These are phyloP conservation scores for Acanthochromis polyacanthus DNA, from an alignment of 2,113 vertebrate genomes.

Conservation along the genomic window DNA sequence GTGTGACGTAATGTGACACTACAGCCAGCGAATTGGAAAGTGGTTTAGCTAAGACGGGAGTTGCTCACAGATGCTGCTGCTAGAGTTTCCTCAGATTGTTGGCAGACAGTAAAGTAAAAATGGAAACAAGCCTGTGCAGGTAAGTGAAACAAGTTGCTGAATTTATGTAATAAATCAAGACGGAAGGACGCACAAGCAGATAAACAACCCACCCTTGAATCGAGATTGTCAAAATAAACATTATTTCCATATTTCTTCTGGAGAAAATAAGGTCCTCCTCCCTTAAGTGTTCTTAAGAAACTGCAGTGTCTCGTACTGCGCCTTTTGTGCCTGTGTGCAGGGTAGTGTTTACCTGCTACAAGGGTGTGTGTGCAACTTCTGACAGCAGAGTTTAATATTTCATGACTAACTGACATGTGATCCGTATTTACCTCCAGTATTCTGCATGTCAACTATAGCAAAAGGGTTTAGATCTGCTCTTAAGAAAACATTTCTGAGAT, in stretches of 20 bases:
- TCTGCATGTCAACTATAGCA: slow-evolving; percentile 1
- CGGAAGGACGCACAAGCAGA: background rate
- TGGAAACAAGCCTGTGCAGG: slow-evolving; percentile 48
- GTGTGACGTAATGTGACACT: slow-evolving; percentile 26
- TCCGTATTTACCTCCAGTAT: slow-evolving; percentile 9
- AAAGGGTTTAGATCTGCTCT: background rate
- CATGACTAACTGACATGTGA: slow-evolving; percentile 30
- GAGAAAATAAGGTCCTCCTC: background rate
- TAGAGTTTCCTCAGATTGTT: slow-evolving; percentile 25
- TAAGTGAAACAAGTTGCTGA: slow-evolving; percentile 24
- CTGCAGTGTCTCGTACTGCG: background rate
- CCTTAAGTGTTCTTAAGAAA: background rate
- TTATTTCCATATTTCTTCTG: background rate
- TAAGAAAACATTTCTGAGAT: background rate
- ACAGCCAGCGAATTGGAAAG: slow-evolving; percentile 58
- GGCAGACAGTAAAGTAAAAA: slow-evolving; percentile 20
- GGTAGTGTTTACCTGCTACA: slow-evolving; percentile 32
- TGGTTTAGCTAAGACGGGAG: slow-evolving; percentile 46
- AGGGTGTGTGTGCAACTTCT: slow-evolving; percentile 10
- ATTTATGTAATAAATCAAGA: background rate
- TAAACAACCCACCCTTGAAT: background rate
- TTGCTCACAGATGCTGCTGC: background rate
- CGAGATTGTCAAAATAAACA: background rate
- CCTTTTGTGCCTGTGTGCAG: background rate
- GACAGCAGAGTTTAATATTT: slow-evolving; percentile 30